These are phyloP conservation scores for Oryzias javanicus DNA, from an alignment of 2,113 vertebrate genomes.

Conservation along the genomic window DNA sequence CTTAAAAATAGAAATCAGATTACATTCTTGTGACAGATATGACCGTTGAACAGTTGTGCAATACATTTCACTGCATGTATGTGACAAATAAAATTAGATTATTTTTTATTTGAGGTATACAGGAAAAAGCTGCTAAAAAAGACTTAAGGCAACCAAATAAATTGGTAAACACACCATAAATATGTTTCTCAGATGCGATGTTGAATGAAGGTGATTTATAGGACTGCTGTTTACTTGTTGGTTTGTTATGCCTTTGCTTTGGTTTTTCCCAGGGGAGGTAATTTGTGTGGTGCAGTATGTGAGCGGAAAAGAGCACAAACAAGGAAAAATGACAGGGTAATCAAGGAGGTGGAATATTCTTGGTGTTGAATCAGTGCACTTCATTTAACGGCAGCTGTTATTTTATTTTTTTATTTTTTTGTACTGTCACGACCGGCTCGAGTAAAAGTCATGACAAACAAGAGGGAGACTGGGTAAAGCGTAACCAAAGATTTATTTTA, in stretches of 20 bases:
- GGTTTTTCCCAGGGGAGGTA: constrained; percentile 12
- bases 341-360: constrained; percentile 7
- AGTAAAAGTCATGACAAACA: too few species aligned
- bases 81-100: too few species aligned
- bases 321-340: constrained; percentile 14
- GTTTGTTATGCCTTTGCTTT: constrained; percentile 9
- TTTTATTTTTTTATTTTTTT: neutral
- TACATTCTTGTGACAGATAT: too few species aligned
- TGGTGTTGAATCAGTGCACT: constrained; percentile 3
- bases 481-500: too few species aligned
- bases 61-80: too few species aligned
- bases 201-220: neutral
- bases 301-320: neutral
- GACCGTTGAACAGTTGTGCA: too few species aligned
- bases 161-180: neutral
- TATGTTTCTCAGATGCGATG: neutral
- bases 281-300: constrained; percentile 9
- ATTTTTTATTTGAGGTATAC: too few species aligned
- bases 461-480: too few species aligned
- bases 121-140: neutral
- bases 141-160: neutral
- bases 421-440: too few species aligned
- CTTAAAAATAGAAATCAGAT: neutral
- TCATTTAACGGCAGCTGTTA: constrained; percentile 32
- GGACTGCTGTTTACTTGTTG: constrained; percentile 2